Conservation (phyloP, 2,888 invertebrate genomes). For the Platycheirus albimanus region DNA sequence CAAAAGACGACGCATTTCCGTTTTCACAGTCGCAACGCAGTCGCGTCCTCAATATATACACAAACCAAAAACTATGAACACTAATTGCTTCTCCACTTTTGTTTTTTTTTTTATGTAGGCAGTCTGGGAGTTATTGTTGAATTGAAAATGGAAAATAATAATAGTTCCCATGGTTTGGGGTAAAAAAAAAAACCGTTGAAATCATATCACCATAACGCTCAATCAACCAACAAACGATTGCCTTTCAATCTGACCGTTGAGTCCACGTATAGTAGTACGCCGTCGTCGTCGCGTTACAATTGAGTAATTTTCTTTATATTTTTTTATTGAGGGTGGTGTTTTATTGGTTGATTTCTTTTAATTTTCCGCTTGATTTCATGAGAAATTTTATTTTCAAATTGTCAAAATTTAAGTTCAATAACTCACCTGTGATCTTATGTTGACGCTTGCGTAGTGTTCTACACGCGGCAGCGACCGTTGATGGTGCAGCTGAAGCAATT, state of each 20-base stretch:
- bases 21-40: conserved; percentile 32
- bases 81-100: conserved; percentile 63
- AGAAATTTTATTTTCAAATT: conserved; percentile 34
- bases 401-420: too few species aligned
- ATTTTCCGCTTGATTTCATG: conserved; percentile 70
- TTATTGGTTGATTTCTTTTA: conserved; percentile 47
- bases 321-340: conserved; percentile 26
- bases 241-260: too few species aligned
- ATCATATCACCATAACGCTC: conserved; percentile 75
- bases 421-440: conserved; percentile 82
- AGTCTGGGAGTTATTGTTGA: too few species aligned
- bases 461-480: conserved; percentile 73
- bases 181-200: conserved; percentile 75
- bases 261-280: too few species aligned
- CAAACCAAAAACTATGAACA: conserved; percentile 7
- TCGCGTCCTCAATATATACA: conserved; percentile 4
- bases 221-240: conserved; percentile 51
- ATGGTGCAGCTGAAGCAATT: conserved; percentile 64
- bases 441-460: conserved; percentile 79
- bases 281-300: conserved; percentile 59
- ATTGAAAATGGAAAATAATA: conserved; percentile 27
- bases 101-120: too few species aligned
- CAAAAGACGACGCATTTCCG: conserved; percentile 70
- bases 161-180: conserved; percentile 40
- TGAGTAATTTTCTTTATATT: conserved; percentile 62